Base-by-base conservation (phyloP, 64 coral and sea anemone species). In the Anthopleura sola region DNA sequence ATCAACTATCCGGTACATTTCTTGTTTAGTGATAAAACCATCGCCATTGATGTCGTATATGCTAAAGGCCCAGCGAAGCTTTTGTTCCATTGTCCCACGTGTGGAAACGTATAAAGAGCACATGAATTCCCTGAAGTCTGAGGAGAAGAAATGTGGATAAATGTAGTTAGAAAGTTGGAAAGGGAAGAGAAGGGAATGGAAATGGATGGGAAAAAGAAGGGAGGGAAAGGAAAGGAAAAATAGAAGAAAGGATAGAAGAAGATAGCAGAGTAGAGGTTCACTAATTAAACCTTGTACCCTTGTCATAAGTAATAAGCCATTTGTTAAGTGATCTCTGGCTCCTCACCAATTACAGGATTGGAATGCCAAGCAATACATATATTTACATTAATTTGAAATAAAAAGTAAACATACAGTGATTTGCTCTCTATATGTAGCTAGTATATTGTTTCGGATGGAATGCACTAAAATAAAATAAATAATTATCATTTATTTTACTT, bases 101-200 rank as follows among this genome's bases (percentile, higher is more conserved):
- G 97, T 99, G 68, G 97, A 94, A 31, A 99, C 91, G 15, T 92
- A 99, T 10, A 99, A 83, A 23, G 97, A 99, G 37, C 93, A 94
- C 97, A 99, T 99, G 86, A 99, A 99, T 85, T 99, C 97, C 81
- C 97, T 81, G 44, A 99, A 99, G 83, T 99, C 97, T 99, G 37
- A 48, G 74, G 86, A 68, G 51, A n/a, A 51, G 55, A 56, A 37
- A 21, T 2, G 16, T 86, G 58, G 58, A 62, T 26, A 11, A 62
- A 62, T 62, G 11, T 7, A 26, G n/a, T 23, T 62, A 62, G 24
- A 3, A 62, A 7, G 58, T n/a, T 69, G 11, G 66, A 19, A 32
- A 62, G 1, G 24, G 23, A 24, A 62, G 23, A 21, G 23, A 19
- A 62, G 20, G 23, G 54, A 56, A 56, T 10, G 16, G 3, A 17